Conservation (phyloP, 1,140 invertebrate genomes). For the Hylaeus volcanicus region DNA sequence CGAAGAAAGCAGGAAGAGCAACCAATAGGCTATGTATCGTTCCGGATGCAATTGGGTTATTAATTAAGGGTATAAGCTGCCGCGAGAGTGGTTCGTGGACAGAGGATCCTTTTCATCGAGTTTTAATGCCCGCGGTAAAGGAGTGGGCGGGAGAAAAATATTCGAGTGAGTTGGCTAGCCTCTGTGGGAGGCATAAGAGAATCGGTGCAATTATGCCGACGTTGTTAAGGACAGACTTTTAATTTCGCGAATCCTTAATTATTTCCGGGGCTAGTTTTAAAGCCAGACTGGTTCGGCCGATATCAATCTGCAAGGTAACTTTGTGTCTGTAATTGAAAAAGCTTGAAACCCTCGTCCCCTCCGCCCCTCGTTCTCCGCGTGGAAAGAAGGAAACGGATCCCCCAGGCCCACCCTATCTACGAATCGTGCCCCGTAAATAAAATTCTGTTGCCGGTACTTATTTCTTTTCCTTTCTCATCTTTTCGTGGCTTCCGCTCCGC, state of each 20-base stretch:
- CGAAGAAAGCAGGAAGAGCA: not conserved
- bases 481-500: constrained; percentile 8
- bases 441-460: constrained; percentile 38
- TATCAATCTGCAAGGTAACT: constrained; percentile 60
- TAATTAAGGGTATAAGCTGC: constrained; percentile 46
- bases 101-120: constrained; percentile 48
- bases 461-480: constrained; percentile 5
- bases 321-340: constrained; percentile 67
- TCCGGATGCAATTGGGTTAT: constrained; percentile 40
- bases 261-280: constrained; percentile 66
- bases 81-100: constrained; percentile 17
- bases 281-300: constrained; percentile 36
- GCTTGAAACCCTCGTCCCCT: constrained; percentile 35
- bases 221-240: constrained; percentile 65
- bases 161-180: not conserved
- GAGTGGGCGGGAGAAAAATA: constrained; percentile 17
- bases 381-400: not conserved
- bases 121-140: constrained; percentile 38
- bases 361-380: not conserved
- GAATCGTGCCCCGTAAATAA: constrained; percentile 52
- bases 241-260: constrained; percentile 70
- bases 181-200: constrained; percentile 23
- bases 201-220: constrained; percentile 38
- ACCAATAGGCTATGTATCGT: constrained; percentile 21
- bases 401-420: constrained; percentile 16